Evolutionary conservation across 2,113 vertebrate genomes (phyloP).

Genomic region (Mandrillus leucophaeus): DNA sequence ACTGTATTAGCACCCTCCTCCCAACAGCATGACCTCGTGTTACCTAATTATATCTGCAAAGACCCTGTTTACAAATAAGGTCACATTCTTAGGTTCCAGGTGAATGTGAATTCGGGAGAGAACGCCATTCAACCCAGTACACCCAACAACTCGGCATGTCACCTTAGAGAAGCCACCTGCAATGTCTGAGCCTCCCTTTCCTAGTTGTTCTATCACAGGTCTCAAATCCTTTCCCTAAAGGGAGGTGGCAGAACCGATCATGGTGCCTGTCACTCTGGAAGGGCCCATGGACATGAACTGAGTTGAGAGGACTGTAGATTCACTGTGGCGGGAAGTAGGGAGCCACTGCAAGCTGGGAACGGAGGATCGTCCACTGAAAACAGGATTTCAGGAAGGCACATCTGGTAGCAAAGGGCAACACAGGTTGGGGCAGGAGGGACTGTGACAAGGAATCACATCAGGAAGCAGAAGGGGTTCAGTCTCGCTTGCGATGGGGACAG

Average conservation of each 20-base stretch:
- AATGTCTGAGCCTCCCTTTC: background rate
- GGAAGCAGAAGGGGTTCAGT: background rate
- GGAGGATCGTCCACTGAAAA: background rate
- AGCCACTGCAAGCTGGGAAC: background rate
- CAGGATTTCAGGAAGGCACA: background rate
- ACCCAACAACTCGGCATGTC: background rate
- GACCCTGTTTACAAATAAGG: background rate
- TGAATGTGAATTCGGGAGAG: accelerated
- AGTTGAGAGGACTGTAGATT: background rate
- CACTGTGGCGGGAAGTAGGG: background rate
- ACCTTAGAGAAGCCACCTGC: background rate
- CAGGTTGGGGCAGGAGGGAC: background rate
- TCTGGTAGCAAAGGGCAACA: background rate
- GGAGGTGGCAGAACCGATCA: background rate
- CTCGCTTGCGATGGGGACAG: background rate
- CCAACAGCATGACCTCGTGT: background rate
- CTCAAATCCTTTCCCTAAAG: background rate
- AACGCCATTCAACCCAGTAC: background rate
- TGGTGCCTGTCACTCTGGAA: background rate
- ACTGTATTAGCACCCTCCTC: background rate
- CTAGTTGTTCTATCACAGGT: background rate
- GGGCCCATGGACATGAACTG: accelerated
- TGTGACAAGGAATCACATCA: accelerated
- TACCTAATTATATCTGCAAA: background rate
- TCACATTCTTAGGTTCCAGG: background rate